Percentiles rank a stretch among this genome's conserved stretches.
Conservation (phyloP, 1,140 invertebrate genomes). For the Monomorium pharaonis region DNA sequence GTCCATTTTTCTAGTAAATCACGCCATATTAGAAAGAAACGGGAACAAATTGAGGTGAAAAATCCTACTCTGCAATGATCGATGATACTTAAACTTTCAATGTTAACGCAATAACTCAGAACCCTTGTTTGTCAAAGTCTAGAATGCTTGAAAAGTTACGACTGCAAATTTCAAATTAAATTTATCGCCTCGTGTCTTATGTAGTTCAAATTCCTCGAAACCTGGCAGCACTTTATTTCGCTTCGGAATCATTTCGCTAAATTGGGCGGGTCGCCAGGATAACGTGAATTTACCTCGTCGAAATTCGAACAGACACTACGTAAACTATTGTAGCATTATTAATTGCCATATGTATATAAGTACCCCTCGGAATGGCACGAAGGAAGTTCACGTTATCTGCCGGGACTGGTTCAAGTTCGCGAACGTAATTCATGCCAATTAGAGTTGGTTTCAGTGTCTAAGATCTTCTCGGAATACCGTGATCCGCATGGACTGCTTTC, state of each 20-base stretch:
- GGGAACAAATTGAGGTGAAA: neutral
- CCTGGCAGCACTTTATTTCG: neutral
- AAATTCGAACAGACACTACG: slow-evolving; percentile 41
- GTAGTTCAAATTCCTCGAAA: neutral
- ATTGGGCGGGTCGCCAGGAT: slow-evolving; percentile 24
- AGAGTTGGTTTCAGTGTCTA: slow-evolving; percentile 49
- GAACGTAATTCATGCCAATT: slow-evolving; percentile 57
- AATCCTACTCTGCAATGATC: neutral
- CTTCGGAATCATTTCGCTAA: slow-evolving; percentile 5
- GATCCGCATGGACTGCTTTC: neutral
- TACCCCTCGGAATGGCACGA: slow-evolving; percentile 7
- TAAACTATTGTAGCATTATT: slow-evolving; percentile 48
- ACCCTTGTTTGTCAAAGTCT: neutral
- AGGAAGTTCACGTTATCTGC: slow-evolving; percentile 38
- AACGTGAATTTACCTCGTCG: slow-evolving; percentile 13
- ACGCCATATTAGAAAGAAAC: neutral
- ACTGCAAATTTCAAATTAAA: neutral
- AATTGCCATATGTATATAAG: slow-evolving; percentile 11
- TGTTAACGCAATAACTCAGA: neutral
- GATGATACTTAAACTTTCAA: neutral
- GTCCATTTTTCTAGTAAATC: slow-evolving; percentile 5
- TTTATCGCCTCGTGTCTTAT: neutral
- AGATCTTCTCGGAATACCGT: slow-evolving; percentile 23
- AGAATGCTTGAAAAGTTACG: neutral
- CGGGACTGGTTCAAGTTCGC: slow-evolving; percentile 18